Evolutionary conservation across 2,797 vertebrate genomes (phyloP).

Genomic region (Sarcophilus harrisii): DNA sequence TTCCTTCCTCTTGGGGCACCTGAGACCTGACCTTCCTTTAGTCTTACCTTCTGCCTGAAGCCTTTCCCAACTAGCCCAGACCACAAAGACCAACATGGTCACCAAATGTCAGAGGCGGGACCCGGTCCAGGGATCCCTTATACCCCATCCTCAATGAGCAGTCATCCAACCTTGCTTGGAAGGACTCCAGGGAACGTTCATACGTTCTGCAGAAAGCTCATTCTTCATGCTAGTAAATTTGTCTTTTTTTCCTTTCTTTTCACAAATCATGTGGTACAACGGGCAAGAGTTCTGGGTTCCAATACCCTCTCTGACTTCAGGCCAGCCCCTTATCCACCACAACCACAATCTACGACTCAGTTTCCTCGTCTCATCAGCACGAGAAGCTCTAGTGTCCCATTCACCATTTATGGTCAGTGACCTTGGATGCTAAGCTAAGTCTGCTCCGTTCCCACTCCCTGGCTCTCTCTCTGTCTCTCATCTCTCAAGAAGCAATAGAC

Average conservation of each 20-base stretch:
- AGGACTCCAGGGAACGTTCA: neutral
- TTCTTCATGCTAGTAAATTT: neutral
- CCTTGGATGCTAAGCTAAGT: neutral
- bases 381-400: neutral
- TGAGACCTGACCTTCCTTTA: neutral
- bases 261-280: neutral
- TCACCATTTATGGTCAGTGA: neutral
- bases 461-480: neutral
- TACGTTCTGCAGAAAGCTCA: neutral
- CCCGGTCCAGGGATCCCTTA: neutral
- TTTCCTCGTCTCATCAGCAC: neutral
- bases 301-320: neutral
- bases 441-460: neutral
- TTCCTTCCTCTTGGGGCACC: neutral
- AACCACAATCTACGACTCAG: neutral
- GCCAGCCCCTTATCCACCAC: neutral
- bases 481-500: rapidly evolving
- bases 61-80: neutral
- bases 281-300: neutral
- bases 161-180: neutral
- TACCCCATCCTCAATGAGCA: neutral
- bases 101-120: neutral
- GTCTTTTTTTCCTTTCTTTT: neutral
- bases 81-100: neutral
- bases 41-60: neutral